These are phyloP conservation scores for Tonatia bakeri DNA, from an alignment of 2,113 vertebrate species.

Conservation along the genomic window DNA sequence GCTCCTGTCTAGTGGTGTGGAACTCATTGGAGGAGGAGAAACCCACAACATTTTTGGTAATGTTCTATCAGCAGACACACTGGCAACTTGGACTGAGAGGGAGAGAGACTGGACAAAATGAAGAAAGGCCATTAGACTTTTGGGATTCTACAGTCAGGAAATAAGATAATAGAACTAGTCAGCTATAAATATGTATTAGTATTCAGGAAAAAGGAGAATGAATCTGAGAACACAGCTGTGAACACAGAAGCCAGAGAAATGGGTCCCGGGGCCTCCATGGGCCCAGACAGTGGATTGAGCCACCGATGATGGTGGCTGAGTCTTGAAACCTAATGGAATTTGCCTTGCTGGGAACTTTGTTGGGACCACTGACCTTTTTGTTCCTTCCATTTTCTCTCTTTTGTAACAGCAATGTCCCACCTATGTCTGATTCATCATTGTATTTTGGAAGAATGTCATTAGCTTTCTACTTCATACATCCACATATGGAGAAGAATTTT, in stretches of 20 bases:
- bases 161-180: not conserved
- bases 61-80: not conserved
- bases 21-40: not conserved
- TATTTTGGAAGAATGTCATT: not conserved
- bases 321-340: not conserved
- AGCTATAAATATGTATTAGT: not conserved
- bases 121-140: not conserved
- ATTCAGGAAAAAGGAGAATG: not conserved
- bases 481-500: not conserved
- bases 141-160: not conserved
- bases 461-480: not conserved
- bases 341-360: not conserved
- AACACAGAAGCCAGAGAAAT: not conserved
- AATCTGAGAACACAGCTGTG: not conserved
- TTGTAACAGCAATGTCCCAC: not conserved
- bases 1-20: not conserved
- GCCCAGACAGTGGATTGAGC: not conserved
- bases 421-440: not conserved
- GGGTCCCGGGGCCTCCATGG: not conserved
- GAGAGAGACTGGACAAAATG: not conserved
- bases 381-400: not conserved
- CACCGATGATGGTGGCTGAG: not conserved
- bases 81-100: not conserved
- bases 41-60: not conserved
- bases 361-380: not conserved